Percentiles rank a stretch among this genome's conserved stretches.
These are phyloP conservation scores for Masnerella sp. DNA, from an alignment of 2,888 invertebrate genomes.

Conservation along the genomic window DNA sequence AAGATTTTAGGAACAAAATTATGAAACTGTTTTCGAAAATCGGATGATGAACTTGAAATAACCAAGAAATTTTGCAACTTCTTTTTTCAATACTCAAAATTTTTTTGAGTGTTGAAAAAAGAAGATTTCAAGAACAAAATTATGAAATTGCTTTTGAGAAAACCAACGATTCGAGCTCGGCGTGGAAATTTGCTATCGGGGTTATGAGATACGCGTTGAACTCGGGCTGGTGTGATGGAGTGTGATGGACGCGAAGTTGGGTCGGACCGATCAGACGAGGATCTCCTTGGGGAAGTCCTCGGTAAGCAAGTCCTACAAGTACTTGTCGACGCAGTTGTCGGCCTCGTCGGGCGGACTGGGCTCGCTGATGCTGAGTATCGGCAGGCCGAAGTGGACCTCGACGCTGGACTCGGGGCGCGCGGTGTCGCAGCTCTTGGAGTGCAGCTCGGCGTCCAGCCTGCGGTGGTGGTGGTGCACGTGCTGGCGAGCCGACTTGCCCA, in stretches of 20 bases:
- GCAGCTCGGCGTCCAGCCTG: constrained; percentile 75
- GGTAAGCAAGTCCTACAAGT: constrained; percentile 80
- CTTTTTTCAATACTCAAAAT: no score
- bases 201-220: no score
- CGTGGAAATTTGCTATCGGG: constrained; percentile 51
- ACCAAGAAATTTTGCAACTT: no score
- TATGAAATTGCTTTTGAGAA: no score
- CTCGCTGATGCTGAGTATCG: constrained; percentile 88
- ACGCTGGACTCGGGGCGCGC: constrained; percentile 67
- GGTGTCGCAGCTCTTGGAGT: constrained; percentile 79
- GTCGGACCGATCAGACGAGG: constrained; percentile 69
- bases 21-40: no score
- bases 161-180: no score
- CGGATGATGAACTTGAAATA: no score
- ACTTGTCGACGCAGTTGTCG: constrained; percentile 81
- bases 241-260: no score
- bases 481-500: constrained; percentile 64
- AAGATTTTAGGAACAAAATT: no score
- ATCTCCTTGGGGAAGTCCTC: constrained; percentile 76
- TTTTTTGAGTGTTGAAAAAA: no score
- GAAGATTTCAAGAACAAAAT: no score
- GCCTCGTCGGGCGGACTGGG: constrained; percentile 86
- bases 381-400: constrained; percentile 83
- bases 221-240: no score
- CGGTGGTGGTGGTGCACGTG: constrained; percentile 77